Evolutionary conservation across 2,113 vertebrate species (phyloP).

Genomic region (Chamaea fasciata): DNA sequence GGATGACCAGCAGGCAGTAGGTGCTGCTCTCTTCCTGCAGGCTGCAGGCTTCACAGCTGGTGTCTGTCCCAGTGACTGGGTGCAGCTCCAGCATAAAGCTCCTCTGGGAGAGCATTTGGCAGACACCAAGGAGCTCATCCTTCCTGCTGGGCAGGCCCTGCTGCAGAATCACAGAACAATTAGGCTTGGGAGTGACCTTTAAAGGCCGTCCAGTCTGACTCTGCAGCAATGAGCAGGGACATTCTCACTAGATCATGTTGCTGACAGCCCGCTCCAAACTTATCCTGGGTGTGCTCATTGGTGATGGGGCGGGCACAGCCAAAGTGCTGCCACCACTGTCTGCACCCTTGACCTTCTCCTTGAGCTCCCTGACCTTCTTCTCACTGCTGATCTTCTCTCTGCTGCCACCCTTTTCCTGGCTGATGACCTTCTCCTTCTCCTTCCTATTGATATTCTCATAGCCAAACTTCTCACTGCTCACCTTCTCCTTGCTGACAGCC

Average conservation of each 20-base stretch:
- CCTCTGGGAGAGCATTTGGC: neutral
- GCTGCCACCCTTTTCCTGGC: neutral
- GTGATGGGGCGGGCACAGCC: neutral
- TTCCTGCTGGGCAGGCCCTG: neutral
- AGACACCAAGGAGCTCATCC: neutral
- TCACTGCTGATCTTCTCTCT: neutral
- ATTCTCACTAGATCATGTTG: neutral
- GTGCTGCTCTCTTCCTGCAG: neutral
- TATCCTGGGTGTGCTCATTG: neutral
- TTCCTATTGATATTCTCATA: too few relatives aligned
- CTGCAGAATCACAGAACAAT: neutral
- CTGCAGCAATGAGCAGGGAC: neutral
- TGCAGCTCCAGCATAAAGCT: neutral
- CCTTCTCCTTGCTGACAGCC: too few relatives aligned
- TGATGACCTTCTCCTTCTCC: neutral
- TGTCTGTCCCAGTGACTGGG: fast-evolving
- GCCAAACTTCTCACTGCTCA: too few relatives aligned
- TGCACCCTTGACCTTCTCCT: neutral
- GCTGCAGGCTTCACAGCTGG: neutral
- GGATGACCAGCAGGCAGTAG: neutral
- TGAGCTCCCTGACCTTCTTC: neutral
- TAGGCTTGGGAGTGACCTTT: neutral
- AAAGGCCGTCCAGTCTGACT: neutral
- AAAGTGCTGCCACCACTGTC: neutral
- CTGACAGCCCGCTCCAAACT: neutral